Evolutionary conservation across 2,797 vertebrate genomes (phyloP).

Genomic region (Hephaestus fuliginosus): DNA sequence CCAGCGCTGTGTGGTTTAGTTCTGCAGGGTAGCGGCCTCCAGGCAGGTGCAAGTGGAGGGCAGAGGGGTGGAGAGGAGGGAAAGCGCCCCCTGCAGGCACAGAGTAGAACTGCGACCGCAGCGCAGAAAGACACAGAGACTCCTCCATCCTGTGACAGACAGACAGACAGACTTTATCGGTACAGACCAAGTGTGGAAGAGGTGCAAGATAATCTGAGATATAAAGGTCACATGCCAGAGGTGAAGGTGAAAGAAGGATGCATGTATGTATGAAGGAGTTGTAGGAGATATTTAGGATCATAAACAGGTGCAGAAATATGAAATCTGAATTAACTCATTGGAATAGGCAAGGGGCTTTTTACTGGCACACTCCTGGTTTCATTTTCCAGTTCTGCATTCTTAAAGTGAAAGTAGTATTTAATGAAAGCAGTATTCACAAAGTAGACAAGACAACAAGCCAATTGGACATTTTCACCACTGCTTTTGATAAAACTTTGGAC

Average conservation of each 20-base stretch:
- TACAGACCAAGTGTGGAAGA: not conserved
- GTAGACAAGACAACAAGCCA: not conserved
- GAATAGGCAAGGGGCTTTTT: not conserved
- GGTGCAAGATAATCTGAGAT: not conserved
- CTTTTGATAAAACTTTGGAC: not conserved
- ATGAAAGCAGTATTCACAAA: not conserved
- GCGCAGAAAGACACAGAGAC: constrained; percentile 93
- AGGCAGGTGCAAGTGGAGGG: constrained; percentile 94
- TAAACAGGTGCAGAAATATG: not conserved
- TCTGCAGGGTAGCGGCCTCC: constrained; percentile 92
- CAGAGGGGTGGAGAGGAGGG: constrained; percentile 91
- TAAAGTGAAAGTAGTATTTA: not conserved
- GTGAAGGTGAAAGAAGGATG: constrained; percentile 1
- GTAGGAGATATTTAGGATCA: not conserved
- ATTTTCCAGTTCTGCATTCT: not conserved
- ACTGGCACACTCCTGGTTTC: not conserved
- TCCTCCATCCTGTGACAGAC: constrained; percentile 92
- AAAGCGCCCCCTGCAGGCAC: constrained; percentile 91
- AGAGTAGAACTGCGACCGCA: constrained; percentile 95
- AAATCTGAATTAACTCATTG: not conserved
- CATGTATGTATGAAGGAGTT: not conserved
- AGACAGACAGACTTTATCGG: constrained; percentile 15
- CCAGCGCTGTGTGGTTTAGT: constrained; percentile 88
- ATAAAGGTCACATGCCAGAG: not conserved
- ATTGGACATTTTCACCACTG: not conserved